These are phyloP conservation scores for Synanthedon myopaeformis DNA, from an alignment of 2,888 invertebrate genomes.

Conservation along the genomic window DNA sequence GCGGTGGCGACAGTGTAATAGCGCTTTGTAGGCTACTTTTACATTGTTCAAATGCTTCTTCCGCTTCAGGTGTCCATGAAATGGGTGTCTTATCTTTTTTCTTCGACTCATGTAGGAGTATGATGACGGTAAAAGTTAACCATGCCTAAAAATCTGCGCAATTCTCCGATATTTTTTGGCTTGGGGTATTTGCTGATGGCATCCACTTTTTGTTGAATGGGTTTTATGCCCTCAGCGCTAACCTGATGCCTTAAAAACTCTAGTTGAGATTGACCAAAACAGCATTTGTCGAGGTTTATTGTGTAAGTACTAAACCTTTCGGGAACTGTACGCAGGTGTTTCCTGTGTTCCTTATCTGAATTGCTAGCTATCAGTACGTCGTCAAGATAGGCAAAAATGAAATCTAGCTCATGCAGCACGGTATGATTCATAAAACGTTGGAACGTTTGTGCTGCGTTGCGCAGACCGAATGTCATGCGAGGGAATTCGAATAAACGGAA, in stretches of 20 bases:
- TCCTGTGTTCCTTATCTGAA: background rate
- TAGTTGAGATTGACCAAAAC: background rate
- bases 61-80: conserved; percentile 2
- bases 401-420: conserved; percentile 6
- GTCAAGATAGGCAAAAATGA: conserved; percentile 4
- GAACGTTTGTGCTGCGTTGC: conserved; percentile 23
- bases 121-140: conserved; percentile 6
- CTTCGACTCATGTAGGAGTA: conserved; percentile 2
- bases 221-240: conserved; percentile 1
- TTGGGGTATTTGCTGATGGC: conserved; percentile 2
- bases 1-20: background rate
- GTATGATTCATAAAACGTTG: conserved; percentile 18
- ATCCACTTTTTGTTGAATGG: conserved; percentile 2
- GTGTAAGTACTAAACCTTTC: conserved; percentile 2
- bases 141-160: conserved; percentile 7
- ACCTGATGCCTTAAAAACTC: background rate
- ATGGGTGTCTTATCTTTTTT: conserved; percentile 6
- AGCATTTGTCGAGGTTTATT: conserved; percentile 7
- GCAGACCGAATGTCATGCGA: conserved; percentile 5
- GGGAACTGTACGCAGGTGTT: background rate
- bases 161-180: conserved; percentile 4
- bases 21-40: conserved; percentile 1
- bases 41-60: conserved; percentile 3
- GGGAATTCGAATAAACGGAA: too few species aligned
- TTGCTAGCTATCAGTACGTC: conserved; percentile 3